These are phyloP conservation scores for Thamnaconus septentrionalis DNA, from an alignment of 2,113 vertebrate species.

Conservation along the genomic window DNA sequence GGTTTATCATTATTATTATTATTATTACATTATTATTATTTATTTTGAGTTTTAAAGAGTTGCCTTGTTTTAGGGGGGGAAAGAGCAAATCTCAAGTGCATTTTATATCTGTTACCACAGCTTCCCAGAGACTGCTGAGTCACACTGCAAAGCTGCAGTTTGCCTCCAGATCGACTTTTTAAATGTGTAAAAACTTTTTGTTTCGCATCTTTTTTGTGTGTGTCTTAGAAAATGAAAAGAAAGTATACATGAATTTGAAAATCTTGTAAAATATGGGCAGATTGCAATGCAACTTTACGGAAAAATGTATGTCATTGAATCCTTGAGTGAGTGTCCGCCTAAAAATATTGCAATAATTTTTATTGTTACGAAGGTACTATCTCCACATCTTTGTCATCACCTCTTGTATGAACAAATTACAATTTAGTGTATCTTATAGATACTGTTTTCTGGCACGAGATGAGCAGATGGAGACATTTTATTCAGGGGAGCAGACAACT, in stretches of 20 bases:
- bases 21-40: slow-evolving; percentile 75
- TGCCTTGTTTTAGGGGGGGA: slow-evolving; percentile 77
- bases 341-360: slow-evolving; percentile 83
- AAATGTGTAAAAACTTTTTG: slow-evolving; percentile 74
- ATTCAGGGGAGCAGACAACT: slow-evolving; percentile 85
- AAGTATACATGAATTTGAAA: slow-evolving; percentile 78
- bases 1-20: slow-evolving; percentile 73
- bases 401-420: slow-evolving; percentile 70
- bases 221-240: slow-evolving; percentile 83
- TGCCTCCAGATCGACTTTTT: slow-evolving; percentile 77
- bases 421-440: slow-evolving; percentile 99
- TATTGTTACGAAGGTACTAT: slow-evolving; percentile 94
- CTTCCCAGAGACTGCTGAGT: slow-evolving; percentile 67
- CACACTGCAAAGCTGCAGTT: slow-evolving; percentile 59
- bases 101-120: slow-evolving; percentile 76
- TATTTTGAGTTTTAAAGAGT: slow-evolving; percentile 77
- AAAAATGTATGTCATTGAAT: slow-evolving; percentile 84
- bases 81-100: slow-evolving; percentile 74
- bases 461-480: slow-evolving; percentile 87
- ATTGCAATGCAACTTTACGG: slow-evolving; percentile 95
- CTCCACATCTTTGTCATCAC: slow-evolving; percentile 74
- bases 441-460: slow-evolving; percentile 90
- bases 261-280: slow-evolving; percentile 87
- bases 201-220: slow-evolving; percentile 77
- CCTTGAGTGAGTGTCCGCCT: slow-evolving; percentile 82